Evolutionary conservation across 1,140 invertebrate species (phyloP).

Genomic region (Portunus trituberculatus): DNA sequence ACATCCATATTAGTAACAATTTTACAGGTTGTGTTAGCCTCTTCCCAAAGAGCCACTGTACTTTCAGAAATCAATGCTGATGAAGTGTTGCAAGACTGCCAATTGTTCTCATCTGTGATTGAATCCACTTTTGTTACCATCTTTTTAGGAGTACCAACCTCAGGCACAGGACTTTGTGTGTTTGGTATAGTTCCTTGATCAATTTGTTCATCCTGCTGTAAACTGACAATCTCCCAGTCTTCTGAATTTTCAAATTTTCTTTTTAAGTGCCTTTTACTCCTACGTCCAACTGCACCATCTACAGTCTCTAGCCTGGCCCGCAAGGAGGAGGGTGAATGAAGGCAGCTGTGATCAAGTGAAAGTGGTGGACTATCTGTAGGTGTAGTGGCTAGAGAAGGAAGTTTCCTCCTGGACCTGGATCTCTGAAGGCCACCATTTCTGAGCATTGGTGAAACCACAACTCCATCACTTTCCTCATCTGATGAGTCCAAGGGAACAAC

Average conservation of each 20-base stretch:
- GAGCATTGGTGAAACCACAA: background rate
- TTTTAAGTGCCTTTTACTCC: conserved; percentile 38
- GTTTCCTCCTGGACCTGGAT: background rate
- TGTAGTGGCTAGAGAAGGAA: background rate
- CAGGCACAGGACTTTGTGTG: no score
- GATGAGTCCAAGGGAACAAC: conserved; percentile 48
- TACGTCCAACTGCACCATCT: conserved; percentile 51
- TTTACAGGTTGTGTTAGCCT: conserved; percentile 63
- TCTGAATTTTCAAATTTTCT: background rate
- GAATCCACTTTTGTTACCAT: background rate
- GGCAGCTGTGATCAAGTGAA: conserved; percentile 44
- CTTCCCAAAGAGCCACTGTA: background rate
- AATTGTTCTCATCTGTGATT: background rate
- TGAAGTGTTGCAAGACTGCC: background rate
- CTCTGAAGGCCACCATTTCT: background rate
- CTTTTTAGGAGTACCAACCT: background rate
- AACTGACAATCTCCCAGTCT: background rate
- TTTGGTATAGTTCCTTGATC: background rate
- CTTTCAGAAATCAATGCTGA: background rate
- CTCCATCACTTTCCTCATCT: conserved; percentile 48
- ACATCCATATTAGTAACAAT: conserved; percentile 66
- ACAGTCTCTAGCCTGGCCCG: conserved; percentile 50
- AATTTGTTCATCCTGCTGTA: background rate
- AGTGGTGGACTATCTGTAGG: background rate
- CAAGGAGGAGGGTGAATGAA: conserved; percentile 56